Base-by-base conservation (phyloP, 2,797 vertebrate species). In the Hemibagrus guttatus region DNA sequence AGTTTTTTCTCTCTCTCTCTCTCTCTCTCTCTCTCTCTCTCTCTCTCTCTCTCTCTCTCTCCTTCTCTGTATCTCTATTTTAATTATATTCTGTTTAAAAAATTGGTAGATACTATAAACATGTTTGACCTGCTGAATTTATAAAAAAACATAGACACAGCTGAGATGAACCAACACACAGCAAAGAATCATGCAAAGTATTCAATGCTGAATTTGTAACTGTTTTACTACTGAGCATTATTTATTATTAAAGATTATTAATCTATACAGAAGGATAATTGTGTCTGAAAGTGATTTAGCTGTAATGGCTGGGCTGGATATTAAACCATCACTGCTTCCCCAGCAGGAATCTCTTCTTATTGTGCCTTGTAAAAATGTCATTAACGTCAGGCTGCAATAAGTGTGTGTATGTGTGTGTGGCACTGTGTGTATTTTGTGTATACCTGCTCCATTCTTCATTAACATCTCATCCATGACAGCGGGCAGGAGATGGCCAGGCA, bases 381-480 rank as follows among this genome's bases (percentile, higher is more conserved):
- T 69, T 84, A 72, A 58, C 68, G 81, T 83, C 14, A 58, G 69
- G 58, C 35, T 28, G n/a, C 69, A 71, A 49, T 59, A 46, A 49
- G 61, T 80, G 88, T 49, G 49, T 81, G 86, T 81, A 42, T 76
- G 75, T 79, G 58, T 39, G 35, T 17, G 49, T 54, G 46, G 88
- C 91, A 49, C 42, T 74, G 74, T 35, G 63, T 13, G 81, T 12
- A 68, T 64, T 23, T 68, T 83, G 84, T 61, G 42, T 87, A 87
- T 79, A 42, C 31, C 81, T 89, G 89, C 91, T 93, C 92, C 93
- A 93, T 93, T 75, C 90, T 91, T 94, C 94, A 93, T 94, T 95
- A 95, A 95, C 94, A 95, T 96, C 92, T 95, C 94, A 92, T 92
- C 91, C 95, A 94, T 91, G 75, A 92, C 92, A 93, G 91, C 90